A percentile compares a stretch with the other conserved stretches of the same genome.
phyloP scores from a whole-genome alignment of 2,113 vertebrate genomes.

The Acanthisitta chloris region DNA sequence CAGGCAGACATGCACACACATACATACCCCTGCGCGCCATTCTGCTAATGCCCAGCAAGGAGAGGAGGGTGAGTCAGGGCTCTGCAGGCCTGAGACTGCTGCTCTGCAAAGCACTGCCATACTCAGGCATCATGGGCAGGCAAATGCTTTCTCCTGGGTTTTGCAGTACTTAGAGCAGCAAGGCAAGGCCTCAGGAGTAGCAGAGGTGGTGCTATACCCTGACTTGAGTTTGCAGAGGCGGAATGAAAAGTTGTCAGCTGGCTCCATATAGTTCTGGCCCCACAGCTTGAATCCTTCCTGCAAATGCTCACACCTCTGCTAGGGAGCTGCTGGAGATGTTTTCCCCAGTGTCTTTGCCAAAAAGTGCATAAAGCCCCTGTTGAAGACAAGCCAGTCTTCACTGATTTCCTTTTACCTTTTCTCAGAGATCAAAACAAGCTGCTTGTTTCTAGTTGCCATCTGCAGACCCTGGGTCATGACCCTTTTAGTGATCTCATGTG shows the following conservation, averaged over 20 bases:
- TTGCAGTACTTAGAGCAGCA: neutral
- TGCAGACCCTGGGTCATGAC: neutral
- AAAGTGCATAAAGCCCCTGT: neutral
- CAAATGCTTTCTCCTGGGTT: accelerated
- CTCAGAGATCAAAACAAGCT: neutral
- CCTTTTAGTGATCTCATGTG: neutral
- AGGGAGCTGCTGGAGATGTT: neutral
- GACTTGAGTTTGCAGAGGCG: neutral
- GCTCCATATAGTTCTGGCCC: neutral
- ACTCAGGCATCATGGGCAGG: accelerated
- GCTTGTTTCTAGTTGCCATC: neutral
- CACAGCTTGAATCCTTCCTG: neutral
- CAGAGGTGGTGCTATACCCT: neutral
- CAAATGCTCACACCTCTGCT: accelerated
- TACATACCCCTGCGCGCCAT: neutral
- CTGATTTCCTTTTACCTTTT: neutral
- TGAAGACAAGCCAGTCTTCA: neutral
- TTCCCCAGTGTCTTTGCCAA: neutral
- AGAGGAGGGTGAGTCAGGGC: neutral
- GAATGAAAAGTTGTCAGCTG: accelerated
- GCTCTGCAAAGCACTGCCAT: accelerated
- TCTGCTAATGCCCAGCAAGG: neutral
- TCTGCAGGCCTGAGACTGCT: neutral
- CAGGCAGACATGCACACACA: neutral
- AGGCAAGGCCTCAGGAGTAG: neutral